Evolutionary conservation across 2,113 vertebrate species (phyloP).

Genomic region (Amazona vittata): DNA sequence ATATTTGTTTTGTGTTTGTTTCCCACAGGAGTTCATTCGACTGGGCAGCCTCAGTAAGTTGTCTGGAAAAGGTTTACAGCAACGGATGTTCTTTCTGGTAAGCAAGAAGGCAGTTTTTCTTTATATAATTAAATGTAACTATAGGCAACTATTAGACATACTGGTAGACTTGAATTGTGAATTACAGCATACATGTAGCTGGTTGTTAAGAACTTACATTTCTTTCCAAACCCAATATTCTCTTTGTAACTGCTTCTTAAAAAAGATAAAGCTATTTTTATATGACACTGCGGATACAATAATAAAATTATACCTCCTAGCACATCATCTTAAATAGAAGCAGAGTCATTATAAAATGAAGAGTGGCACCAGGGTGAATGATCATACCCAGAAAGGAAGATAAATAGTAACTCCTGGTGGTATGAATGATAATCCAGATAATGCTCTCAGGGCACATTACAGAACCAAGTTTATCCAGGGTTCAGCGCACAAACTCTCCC

Average conservation of each 20-base stretch:
- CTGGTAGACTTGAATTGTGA: background rate
- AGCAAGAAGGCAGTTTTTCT: slow-evolving; percentile 18
- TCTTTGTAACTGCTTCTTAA: background rate
- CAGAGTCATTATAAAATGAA: background rate
- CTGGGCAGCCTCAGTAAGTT: slow-evolving; percentile 97
- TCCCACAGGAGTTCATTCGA: slow-evolving; percentile 92
- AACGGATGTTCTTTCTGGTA: slow-evolving; percentile 99
- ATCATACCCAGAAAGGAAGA: background rate
- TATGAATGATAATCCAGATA: background rate
- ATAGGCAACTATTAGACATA: background rate
- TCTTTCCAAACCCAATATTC: background rate
- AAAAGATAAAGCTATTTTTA: background rate
- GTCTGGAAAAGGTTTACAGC: slow-evolving; percentile 96
- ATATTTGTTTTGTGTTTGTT: background rate
- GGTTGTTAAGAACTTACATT: background rate
- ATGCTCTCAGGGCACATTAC: background rate
- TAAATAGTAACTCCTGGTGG: background rate
- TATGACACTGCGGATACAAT: background rate
- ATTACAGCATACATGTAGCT: background rate
- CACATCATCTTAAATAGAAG: background rate
- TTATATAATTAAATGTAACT: background rate
- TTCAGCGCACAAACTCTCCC: background rate
- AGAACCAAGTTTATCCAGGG: background rate
- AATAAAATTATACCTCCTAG: background rate
- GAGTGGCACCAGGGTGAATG: background rate